These are phyloP conservation scores for Oryzias woworae DNA, from an alignment of 2,113 vertebrate species.

Conservation along the genomic window DNA sequence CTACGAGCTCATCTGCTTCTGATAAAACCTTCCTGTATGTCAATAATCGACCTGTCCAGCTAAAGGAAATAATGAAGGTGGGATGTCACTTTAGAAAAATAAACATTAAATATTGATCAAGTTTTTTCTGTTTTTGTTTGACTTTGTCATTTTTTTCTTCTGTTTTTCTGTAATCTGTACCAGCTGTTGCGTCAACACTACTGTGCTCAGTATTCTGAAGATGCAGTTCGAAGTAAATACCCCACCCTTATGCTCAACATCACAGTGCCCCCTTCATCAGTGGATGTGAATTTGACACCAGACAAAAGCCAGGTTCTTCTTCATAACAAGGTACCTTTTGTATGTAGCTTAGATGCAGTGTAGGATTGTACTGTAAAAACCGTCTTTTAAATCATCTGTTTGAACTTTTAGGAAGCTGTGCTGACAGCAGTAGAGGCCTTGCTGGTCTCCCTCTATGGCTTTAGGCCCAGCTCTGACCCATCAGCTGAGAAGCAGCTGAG, in stretches of 20 bases:
- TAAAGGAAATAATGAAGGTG: slow-evolving; percentile 97
- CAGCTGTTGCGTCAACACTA: slow-evolving; percentile 89
- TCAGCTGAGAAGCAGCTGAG: slow-evolving; percentile 68
- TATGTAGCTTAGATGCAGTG: not conserved
- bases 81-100: not conserved
- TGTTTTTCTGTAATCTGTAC: slow-evolving; percentile 2
- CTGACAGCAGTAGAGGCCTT: slow-evolving; percentile 87
- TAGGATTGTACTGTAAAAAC: not conserved
- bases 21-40: slow-evolving; percentile 91
- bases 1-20: slow-evolving; percentile 83
- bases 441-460: slow-evolving; percentile 86
- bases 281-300: slow-evolving; percentile 94
- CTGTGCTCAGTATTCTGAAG: slow-evolving; percentile 73
- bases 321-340: slow-evolving; percentile 85
- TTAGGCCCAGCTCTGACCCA: slow-evolving; percentile 66
- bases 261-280: slow-evolving; percentile 80
- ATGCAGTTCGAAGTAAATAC: slow-evolving; percentile 77
- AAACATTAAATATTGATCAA: not conserved
- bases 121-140: not conserved
- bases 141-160: not conserved
- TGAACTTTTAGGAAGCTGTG: slow-evolving; percentile 81
- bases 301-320: slow-evolving; percentile 95
- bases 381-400: not conserved
- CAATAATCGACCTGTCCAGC: slow-evolving; percentile 87
- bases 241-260: slow-evolving; percentile 87